A percentile compares a stretch with the other conserved stretches of the same genome.
Conservation (phyloP, 2,888 invertebrate species). For the Deroplatys truncata region DNA sequence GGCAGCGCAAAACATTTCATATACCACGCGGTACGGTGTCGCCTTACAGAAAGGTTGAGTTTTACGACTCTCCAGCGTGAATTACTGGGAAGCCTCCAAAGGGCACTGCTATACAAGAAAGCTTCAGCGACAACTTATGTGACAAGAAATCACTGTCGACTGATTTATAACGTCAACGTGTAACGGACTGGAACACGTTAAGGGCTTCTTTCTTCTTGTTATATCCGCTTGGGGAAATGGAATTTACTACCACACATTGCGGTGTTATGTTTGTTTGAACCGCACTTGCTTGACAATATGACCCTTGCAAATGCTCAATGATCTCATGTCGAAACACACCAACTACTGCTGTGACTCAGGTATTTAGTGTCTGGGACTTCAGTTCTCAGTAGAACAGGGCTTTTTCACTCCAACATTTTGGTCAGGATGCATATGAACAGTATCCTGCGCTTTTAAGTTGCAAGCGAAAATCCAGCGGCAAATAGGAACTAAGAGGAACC, state of each 20-base stretch:
- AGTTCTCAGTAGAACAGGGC: too few species aligned
- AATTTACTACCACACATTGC: neutral
- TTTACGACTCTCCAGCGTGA: neutral
- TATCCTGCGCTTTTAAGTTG: too few species aligned
- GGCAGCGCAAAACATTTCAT: neutral
- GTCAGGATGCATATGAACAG: too few species aligned
- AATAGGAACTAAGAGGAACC: too few species aligned
- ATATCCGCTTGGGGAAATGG: neutral
- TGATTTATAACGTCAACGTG: neutral
- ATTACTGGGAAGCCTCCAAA: neutral
- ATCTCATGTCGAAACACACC: neutral
- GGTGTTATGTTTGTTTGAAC: neutral
- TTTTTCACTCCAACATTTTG: too few species aligned
- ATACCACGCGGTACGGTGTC: neutral
- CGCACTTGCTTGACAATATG: neutral
- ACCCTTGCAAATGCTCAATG: neutral
- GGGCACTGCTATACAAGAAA: neutral
- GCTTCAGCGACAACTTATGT: neutral
- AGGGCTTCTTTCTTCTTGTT: neutral
- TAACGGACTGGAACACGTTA: neutral
- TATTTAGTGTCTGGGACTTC: too few species aligned
- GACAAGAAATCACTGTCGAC: neutral
- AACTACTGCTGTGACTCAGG: neutral
- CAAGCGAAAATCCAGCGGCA: too few species aligned
- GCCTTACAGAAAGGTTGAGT: neutral